phyloP scores from a whole-genome alignment of 37 sponge, comb jelly and placozoan genomes.

The Ianthella basta region DNA sequence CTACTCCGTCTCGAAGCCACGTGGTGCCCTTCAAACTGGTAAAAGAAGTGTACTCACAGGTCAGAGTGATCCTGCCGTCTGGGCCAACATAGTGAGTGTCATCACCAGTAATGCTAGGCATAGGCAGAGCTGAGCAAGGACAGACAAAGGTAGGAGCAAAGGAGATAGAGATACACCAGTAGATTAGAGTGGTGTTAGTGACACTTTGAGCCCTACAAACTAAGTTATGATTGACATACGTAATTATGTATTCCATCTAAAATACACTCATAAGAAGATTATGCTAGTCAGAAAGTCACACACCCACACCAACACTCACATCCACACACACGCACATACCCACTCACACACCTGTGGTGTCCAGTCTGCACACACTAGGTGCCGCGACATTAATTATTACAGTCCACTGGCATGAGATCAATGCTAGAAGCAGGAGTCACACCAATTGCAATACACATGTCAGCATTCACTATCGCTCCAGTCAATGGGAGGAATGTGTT shows the following conservation, averaged over 20 bases:
- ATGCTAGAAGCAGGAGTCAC: background rate
- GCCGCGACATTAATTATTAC: background rate
- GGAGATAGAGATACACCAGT: too few relatives aligned
- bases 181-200: too few relatives aligned
- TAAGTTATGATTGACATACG: background rate
- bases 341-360: background rate
- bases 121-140: background rate
- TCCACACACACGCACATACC: too few relatives aligned
- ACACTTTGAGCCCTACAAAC: too few relatives aligned
- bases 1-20: constrained; percentile 9
- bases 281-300: background rate
- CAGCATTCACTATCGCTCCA: background rate
- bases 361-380: background rate
- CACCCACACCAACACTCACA: background rate
- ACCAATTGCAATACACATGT: constrained; percentile 6
- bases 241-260: background rate
- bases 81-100: constrained; percentile 12
- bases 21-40: too few relatives aligned
- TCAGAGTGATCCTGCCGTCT: background rate
- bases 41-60: background rate
- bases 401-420: background rate
- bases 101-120: background rate
- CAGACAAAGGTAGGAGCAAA: background rate
- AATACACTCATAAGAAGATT: too few relatives aligned
- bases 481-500: background rate